Percentiles rank a stretch among this genome's conserved stretches.
phyloP scores from a whole-genome alignment of 2,113 vertebrate genomes.

The Procapra przewalskii region DNA sequence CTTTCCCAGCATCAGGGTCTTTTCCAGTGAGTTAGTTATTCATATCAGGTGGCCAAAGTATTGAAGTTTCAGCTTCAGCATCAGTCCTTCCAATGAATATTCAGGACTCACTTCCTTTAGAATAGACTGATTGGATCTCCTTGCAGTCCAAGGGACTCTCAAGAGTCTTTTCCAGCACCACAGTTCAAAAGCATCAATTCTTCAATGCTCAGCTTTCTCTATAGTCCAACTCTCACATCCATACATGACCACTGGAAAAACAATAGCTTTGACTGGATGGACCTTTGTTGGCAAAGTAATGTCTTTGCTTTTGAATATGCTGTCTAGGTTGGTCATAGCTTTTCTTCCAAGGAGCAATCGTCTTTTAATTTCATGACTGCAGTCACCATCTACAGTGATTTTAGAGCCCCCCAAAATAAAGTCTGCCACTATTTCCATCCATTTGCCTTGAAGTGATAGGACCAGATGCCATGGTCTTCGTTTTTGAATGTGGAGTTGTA shows the following conservation, averaged over 20 bases:
- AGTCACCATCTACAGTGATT: background rate
- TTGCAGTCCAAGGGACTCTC: background rate
- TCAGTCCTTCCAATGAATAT: background rate
- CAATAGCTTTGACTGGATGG: background rate
- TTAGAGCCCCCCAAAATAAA: background rate
- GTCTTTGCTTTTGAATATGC: background rate
- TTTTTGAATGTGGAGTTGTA: background rate
- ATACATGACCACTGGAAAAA: background rate
- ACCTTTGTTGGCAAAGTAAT: background rate
- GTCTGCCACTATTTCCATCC: background rate
- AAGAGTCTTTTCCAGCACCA: background rate
- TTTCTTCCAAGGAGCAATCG: background rate
- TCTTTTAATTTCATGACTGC: background rate
- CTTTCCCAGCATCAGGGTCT: background rate
- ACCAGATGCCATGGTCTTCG: background rate
- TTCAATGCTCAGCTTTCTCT: background rate
- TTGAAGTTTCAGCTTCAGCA: background rate
- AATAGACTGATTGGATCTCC: background rate
- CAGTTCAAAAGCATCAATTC: background rate
- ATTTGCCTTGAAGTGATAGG: background rate
- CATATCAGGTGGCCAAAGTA: background rate
- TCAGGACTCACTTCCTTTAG: background rate
- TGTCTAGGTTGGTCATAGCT: background rate
- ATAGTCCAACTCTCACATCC: background rate
- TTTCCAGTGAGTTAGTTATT: background rate